Evolutionary conservation across 2,797 vertebrate species (phyloP).

Genomic region (Micrastur ruficollis): DNA sequence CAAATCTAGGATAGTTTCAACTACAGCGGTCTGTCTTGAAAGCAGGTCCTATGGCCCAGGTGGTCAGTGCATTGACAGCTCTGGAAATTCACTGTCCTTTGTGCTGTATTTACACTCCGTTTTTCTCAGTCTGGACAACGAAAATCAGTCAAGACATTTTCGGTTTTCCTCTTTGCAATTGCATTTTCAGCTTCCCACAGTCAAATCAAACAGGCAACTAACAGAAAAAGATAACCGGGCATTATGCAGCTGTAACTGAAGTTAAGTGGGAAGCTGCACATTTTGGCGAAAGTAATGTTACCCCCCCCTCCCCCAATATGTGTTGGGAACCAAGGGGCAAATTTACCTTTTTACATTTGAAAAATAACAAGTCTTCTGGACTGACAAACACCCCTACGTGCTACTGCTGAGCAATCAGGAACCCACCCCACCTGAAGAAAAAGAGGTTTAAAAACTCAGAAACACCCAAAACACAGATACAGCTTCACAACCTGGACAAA

Average conservation of each 20-base stretch:
- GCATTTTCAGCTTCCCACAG: background rate
- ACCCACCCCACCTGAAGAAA: rapidly evolving
- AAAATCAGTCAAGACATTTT: background rate
- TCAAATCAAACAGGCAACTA: background rate
- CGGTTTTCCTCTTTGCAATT: background rate
- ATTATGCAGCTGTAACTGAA: background rate
- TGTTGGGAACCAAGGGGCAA: background rate
- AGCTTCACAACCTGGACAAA: background rate
- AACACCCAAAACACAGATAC: background rate
- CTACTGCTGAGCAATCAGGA: background rate
- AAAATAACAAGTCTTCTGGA: background rate
- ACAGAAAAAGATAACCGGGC: background rate
- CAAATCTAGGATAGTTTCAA: background rate
- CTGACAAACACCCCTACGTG: background rate
- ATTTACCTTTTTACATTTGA: background rate
- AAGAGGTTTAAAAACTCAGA: background rate
- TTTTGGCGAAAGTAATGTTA: background rate
- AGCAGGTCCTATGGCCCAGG: background rate
- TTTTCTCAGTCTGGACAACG: background rate
- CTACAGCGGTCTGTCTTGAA: background rate
- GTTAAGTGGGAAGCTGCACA: background rate
- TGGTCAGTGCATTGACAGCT: background rate
- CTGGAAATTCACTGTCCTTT: background rate
- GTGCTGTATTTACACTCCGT: background rate
- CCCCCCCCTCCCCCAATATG: no score